phyloP scores from a whole-genome alignment of 2,888 invertebrate genomes.

The Ischnus inquisitorius region DNA sequence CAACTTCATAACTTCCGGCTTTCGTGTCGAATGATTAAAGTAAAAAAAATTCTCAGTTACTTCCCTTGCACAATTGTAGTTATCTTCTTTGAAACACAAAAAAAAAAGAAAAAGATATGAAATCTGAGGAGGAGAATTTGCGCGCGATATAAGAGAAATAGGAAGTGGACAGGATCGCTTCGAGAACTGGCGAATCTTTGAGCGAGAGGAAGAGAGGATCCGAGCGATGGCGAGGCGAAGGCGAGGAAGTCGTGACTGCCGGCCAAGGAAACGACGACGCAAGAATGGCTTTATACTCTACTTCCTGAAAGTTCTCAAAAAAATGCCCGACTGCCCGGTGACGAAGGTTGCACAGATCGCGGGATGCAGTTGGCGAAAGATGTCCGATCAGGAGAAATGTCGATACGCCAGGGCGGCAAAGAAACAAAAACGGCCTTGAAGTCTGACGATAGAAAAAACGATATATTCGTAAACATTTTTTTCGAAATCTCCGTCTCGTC shows the following conservation, averaged over 20 bases:
- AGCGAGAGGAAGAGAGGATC: background rate
- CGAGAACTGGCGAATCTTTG: slow-evolving; percentile 4
- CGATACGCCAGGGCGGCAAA: slow-evolving; percentile 69
- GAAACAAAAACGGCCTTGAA: slow-evolving; percentile 45
- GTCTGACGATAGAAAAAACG: background rate
- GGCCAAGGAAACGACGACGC: slow-evolving; percentile 63
- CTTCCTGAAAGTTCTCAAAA: slow-evolving; percentile 71
- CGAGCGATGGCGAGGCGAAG: slow-evolving; percentile 62
- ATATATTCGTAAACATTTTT: background rate
- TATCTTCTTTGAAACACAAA: background rate
- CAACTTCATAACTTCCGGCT: slow-evolving; percentile 37
- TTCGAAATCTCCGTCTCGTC: background rate
- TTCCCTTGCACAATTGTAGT: background rate
- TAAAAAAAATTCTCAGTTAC: slow-evolving; percentile 30
- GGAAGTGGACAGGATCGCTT: background rate
- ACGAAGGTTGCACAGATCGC: slow-evolving; percentile 75
- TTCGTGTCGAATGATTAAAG: background rate
- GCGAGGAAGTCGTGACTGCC: slow-evolving; percentile 43
- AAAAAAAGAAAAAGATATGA: slow-evolving; percentile 22
- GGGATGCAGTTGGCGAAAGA: slow-evolving; percentile 74
- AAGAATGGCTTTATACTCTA: slow-evolving; percentile 76
- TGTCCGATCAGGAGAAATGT: slow-evolving; percentile 72
- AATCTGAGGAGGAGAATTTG: background rate
- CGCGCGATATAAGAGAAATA: background rate
- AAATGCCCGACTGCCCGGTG: slow-evolving; percentile 71